Evolutionary conservation across 1,140 invertebrate species (phyloP).

Genomic region (Zaprionus taronus): DNA sequence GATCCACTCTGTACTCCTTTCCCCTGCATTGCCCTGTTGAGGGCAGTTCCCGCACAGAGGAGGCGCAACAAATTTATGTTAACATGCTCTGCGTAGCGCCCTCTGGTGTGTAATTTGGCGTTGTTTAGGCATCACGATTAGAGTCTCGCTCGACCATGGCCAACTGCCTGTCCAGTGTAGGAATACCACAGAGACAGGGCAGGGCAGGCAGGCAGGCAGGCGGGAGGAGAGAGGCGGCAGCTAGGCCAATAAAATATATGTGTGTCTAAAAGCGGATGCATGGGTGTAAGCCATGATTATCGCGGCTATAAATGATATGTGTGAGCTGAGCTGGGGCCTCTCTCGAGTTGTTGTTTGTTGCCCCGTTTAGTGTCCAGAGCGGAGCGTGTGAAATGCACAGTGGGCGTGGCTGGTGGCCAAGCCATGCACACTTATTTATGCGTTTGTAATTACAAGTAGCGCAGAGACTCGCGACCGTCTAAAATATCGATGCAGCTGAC

Average conservation of each 20-base stretch:
- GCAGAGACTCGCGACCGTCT: background rate
- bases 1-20: background rate
- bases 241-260: slow-evolving; percentile 53
- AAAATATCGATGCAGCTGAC: slow-evolving; percentile 9
- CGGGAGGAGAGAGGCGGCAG: background rate
- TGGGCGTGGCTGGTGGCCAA: slow-evolving; percentile 37
- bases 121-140: slow-evolving; percentile 83
- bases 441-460: slow-evolving; percentile 51
- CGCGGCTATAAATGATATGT: slow-evolving; percentile 77
- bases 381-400: slow-evolving; percentile 64
- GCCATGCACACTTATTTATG: slow-evolving; percentile 52
- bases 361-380: slow-evolving; percentile 51
- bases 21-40: background rate
- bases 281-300: slow-evolving; percentile 83
- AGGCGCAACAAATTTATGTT: slow-evolving; percentile 81
- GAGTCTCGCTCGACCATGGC: slow-evolving; percentile 36
- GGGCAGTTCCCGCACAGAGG: slow-evolving; percentile 45
- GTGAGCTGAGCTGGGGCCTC: slow-evolving; percentile 31
- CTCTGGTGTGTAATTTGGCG: slow-evolving; percentile 82
- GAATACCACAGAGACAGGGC: background rate
- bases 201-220: too few species aligned
- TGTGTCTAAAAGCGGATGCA: slow-evolving; percentile 58
- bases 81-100: slow-evolving; percentile 82
- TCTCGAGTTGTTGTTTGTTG: slow-evolving; percentile 14
- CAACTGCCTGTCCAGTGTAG: background rate